phyloP scores from a whole-genome alignment of 1,140 invertebrate genomes.

The Mactra quadrangularis region DNA sequence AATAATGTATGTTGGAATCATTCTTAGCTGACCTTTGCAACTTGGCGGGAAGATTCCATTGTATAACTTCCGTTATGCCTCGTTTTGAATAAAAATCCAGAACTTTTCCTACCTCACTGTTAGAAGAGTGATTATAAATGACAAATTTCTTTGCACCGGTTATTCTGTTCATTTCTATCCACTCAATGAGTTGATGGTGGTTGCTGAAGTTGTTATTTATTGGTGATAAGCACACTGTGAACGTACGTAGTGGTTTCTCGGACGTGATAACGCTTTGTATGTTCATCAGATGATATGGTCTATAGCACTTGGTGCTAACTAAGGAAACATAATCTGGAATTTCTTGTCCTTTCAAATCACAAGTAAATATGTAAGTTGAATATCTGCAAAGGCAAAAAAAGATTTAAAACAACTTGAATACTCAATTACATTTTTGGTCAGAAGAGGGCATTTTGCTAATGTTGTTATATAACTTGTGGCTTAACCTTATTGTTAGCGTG shows the following conservation, averaged over 20 bases:
- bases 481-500: no score
- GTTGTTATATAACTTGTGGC: no score
- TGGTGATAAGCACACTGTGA: conserved; percentile 96
- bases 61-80: conserved; percentile 89
- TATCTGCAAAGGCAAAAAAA: no score
- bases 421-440: no score
- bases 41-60: conserved; percentile 92
- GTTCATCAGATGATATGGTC: no score
- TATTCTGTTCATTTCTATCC: conserved; percentile 94
- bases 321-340: no score
- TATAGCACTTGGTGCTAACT: no score
- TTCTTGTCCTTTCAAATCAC: no score
- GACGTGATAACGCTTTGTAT: no score
- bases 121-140: conserved; percentile 96
- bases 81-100: conserved; percentile 88
- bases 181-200: conserved; percentile 91
- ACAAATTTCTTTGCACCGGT: conserved; percentile 95
- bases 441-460: no score
- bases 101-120: conserved; percentile 88
- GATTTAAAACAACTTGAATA: no score
- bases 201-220: conserved; percentile 95
- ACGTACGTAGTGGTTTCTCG: conserved; percentile 65
- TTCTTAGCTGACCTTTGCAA: conserved; percentile 43
- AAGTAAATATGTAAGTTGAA: no score
- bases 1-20: conserved; percentile 70